Base-by-base conservation (phyloP, 2,888 invertebrate species). In the Thereva unica region DNA sequence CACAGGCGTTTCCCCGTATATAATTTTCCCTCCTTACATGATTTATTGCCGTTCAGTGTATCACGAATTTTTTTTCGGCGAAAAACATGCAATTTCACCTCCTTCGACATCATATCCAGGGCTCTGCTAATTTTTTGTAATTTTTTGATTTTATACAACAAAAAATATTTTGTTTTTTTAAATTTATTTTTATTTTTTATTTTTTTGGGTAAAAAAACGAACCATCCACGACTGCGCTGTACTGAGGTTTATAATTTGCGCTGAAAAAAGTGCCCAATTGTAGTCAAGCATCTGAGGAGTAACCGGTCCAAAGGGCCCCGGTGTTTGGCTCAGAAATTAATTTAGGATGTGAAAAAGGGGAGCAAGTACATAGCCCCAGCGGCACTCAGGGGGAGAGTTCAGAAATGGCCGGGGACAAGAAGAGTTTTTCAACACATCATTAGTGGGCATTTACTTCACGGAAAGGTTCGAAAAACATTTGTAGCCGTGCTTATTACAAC, bases 371-470 rank as follows among this genome's bases (percentile, higher is more conserved):
- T 23, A 50, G 6, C 50, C 50, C 57, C 37, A 47, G 35, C 10
- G 45, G 37, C 10, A 2, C 7, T 8, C 34, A 47, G 35, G 38
- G 47, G 50, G 35, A 45, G 50, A 50, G 50, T 12, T 40, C 50
- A 41, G 9, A 8, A 8, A 38, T 3, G n/a, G 1, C n/a, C 35
- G 45, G 42, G 45, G 34, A 59, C 37, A 23, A 23, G 47, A 37
- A 50, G 49, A 59, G 61, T 61, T 64, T 64, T 64, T 64, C 64
- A 44, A 53, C 64, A 64, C 64, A 44, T 64, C 64, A 64, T 64
- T 64, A 64, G 54, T 44, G 45, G 45, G 45, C 64, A 54, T 64
- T 9, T 64, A 64, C 64, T 64, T 64, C 54, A 38, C 4, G 42
- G 52, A 37, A 53, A 64, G 64, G 64, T 38, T 42, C 40, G 64